phyloP scores from a whole-genome alignment of 2,797 vertebrate genomes.

The Pseudomugil tenellus region DNA sequence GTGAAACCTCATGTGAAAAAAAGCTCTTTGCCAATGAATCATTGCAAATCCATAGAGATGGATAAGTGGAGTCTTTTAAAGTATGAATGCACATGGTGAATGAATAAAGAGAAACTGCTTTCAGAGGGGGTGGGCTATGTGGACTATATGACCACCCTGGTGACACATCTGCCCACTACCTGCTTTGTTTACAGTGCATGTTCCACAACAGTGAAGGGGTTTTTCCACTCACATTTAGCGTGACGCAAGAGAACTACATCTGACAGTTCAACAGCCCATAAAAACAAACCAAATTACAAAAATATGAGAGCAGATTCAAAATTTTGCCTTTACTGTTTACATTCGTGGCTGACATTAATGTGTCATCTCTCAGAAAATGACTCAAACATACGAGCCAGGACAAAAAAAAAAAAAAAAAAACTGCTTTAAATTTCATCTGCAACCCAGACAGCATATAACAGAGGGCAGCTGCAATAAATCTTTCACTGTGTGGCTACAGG shows the following conservation, averaged over 20 bases:
- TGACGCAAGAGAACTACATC: constrained; percentile 32
- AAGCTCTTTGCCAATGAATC: constrained; percentile 5
- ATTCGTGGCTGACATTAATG: constrained; percentile 21
- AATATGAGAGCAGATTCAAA: background rate
- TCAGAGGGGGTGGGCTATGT: background rate
- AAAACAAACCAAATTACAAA: background rate
- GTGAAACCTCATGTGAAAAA: background rate
- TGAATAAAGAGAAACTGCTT: constrained; percentile 10
- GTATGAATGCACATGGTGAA: background rate
- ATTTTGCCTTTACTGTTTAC: background rate
- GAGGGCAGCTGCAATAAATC: constrained; percentile 59
- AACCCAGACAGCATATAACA: constrained; percentile 44
- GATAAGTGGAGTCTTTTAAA: background rate
- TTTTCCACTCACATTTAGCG: constrained; percentile 37
- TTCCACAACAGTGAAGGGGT: constrained; percentile 26
- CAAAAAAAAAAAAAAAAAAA: constrained; percentile 16
- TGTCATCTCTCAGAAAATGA: constrained; percentile 56
- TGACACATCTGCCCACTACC: constrained; percentile 30
- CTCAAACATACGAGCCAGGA: constrained; percentile 42
- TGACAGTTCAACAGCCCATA: background rate
- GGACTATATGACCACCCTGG: constrained; percentile 13
- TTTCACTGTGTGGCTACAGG: constrained; percentile 51
- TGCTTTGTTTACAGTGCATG: constrained; percentile 49
- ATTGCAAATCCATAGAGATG: constrained; percentile 2
- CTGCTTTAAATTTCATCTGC: constrained; percentile 48